Percentiles rank a stretch among this genome's conserved stretches.
These are phyloP conservation scores for Erebia palarica DNA, from an alignment of 2,888 invertebrate genomes.

Conservation along the genomic window DNA sequence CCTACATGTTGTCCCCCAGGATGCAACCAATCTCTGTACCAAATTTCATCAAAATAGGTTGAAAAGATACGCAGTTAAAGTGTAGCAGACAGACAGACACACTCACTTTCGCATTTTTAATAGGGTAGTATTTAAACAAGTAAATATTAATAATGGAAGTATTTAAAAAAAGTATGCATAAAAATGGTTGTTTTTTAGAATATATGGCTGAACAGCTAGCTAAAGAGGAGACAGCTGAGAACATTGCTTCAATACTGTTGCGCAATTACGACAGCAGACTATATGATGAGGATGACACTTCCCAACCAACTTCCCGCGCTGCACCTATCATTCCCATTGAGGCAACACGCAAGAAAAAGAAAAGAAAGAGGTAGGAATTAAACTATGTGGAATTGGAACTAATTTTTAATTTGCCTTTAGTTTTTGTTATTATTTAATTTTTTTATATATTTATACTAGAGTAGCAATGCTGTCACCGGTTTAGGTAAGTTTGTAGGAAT, in stretches of 20 bases:
- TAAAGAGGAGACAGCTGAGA: constrained; percentile 66
- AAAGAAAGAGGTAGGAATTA: constrained; percentile 63
- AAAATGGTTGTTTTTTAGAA: constrained; percentile 3
- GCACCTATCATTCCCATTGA: constrained; percentile 67
- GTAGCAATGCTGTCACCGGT: too few relatives aligned
- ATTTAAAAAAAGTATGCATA: background rate
- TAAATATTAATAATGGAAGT: too few relatives aligned
- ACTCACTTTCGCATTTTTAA: background rate
- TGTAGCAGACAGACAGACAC: background rate
- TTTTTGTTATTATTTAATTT: too few relatives aligned
- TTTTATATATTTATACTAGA: too few relatives aligned
- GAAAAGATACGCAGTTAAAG: too few relatives aligned
- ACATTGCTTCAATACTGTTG: constrained; percentile 57
- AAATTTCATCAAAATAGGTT: too few relatives aligned
- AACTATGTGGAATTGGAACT: background rate
- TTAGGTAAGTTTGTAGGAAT: too few relatives aligned
- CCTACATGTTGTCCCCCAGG: too few relatives aligned
- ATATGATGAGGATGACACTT: constrained; percentile 74
- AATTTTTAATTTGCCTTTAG: too few relatives aligned
- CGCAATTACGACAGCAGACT: constrained; percentile 66
- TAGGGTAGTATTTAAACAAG: too few relatives aligned
- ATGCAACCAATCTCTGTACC: too few relatives aligned
- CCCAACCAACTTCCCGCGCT: constrained; percentile 71
- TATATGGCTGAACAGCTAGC: constrained; percentile 51
- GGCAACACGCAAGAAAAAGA: constrained; percentile 69